Conservation (phyloP, 2,888 invertebrate genomes). For the Heliconius hortense region DNA sequence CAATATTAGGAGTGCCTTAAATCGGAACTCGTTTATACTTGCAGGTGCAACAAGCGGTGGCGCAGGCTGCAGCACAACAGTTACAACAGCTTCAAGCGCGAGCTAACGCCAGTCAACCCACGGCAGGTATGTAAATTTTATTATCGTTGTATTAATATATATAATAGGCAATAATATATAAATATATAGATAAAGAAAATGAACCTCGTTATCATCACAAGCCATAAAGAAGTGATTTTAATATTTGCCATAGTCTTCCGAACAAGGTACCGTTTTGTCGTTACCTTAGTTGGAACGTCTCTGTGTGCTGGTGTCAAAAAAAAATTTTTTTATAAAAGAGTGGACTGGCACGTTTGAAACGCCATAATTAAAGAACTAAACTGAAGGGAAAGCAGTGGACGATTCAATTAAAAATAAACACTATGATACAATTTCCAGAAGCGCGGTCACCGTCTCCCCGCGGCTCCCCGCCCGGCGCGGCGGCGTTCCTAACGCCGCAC, state of each 20-base stretch:
- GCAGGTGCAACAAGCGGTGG: conserved; percentile 91
- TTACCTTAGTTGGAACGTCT: no score
- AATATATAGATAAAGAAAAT: no score
- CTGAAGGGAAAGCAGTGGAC: no score
- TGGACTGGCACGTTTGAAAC: no score
- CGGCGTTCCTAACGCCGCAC: conserved; percentile 86
- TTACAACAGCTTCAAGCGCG: conserved; percentile 88
- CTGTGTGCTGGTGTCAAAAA: no score
- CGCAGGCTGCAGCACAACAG: conserved; percentile 92
- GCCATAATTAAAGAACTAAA: no score
- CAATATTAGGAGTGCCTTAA: neutral
- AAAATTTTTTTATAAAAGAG: no score
- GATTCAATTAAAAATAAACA: neutral
- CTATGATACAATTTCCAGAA: conserved; percentile 43
- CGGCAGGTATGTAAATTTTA: conserved; percentile 40
- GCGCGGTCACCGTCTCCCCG: conserved; percentile 77
- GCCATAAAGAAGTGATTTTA: no score
- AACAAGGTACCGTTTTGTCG: no score
- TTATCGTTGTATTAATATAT: neutral
- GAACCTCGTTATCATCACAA: no score
- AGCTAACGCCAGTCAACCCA: conserved; percentile 51
- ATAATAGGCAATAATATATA: neutral
- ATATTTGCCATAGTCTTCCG: no score
- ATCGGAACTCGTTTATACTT: conserved; percentile 10
- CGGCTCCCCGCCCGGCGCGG: conserved; percentile 83